Evolutionary conservation across 2,113 vertebrate genomes (phyloP).

Genomic region (Nerophis ophidion): DNA sequence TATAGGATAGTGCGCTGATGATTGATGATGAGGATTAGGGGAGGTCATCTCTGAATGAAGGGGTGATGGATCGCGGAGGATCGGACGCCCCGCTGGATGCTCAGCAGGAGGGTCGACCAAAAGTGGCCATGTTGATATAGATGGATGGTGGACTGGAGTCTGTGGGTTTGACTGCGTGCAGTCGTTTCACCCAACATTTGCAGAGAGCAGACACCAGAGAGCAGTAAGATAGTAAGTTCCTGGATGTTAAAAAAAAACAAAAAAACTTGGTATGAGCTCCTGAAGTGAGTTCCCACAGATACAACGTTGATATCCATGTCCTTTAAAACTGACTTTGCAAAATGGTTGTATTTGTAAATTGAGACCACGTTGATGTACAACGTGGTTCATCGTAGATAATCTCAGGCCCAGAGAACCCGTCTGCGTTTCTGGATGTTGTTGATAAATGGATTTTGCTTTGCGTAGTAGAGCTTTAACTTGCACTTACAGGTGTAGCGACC

Average conservation of each 20-base stretch:
- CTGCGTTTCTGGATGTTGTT: too few relatives aligned
- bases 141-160: conserved; percentile 54
- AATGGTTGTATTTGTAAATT: too few relatives aligned
- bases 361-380: too few relatives aligned
- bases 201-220: conserved; percentile 34
- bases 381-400: too few relatives aligned
- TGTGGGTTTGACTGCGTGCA: conserved; percentile 58
- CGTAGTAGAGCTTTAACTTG: too few relatives aligned
- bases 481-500: too few relatives aligned
- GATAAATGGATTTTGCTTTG: too few relatives aligned
- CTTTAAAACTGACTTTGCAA: too few relatives aligned
- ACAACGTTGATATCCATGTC: too few relatives aligned
- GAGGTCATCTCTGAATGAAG: conserved; percentile 32
- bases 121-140: conserved; percentile 39
- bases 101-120: conserved; percentile 16
- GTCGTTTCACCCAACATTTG: conserved; percentile 53
- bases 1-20: conserved; percentile 17
- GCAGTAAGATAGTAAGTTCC: conserved; percentile 8
- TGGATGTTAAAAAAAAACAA: not conserved
- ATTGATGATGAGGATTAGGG: conserved; percentile 18
- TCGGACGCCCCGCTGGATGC: conserved; percentile 34
- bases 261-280: too few relatives aligned
- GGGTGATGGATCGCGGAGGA: conserved; percentile 33
- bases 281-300: too few relatives aligned
- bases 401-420: too few relatives aligned